Conservation (phyloP, 2,113 vertebrate genomes). For the Axis porcinus region DNA sequence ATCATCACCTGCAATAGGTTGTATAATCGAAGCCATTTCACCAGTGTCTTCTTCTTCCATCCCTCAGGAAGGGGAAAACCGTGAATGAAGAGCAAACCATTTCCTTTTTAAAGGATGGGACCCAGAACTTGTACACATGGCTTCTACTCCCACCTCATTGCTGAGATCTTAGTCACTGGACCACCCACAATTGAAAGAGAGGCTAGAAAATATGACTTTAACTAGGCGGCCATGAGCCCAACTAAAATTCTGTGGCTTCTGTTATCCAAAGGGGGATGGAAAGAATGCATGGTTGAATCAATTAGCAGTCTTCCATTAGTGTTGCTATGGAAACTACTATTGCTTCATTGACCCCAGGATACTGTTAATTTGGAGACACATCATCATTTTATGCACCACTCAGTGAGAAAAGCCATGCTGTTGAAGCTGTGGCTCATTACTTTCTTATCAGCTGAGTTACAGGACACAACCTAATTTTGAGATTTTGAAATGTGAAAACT, state of each 20-base stretch:
- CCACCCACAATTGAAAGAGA: background rate
- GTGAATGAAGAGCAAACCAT: background rate
- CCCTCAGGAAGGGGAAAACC: background rate
- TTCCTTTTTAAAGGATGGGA: background rate
- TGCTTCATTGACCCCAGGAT: background rate
- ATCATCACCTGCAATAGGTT: background rate
- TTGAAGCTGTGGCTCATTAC: background rate
- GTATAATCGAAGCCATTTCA: background rate
- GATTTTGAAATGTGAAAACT: background rate
- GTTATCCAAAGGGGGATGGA: background rate
- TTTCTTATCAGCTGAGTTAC: background rate
- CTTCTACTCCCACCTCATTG: background rate
- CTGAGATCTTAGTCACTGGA: background rate
- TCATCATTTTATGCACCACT: background rate
- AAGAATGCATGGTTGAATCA: background rate
- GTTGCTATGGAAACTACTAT: background rate
- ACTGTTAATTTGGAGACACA: background rate
- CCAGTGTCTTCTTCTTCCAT: background rate
- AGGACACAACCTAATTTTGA: background rate
- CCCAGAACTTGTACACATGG: background rate
- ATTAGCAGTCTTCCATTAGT: fast-evolving
- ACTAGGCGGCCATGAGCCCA: background rate
- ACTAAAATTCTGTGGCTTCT: background rate
- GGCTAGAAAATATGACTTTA: background rate
- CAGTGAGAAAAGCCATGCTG: background rate